Percentiles rank a stretch among this genome's conserved stretches.
phyloP scores from a whole-genome alignment of 2,888 invertebrate genomes.

The Aproaerema taeniolella region DNA sequence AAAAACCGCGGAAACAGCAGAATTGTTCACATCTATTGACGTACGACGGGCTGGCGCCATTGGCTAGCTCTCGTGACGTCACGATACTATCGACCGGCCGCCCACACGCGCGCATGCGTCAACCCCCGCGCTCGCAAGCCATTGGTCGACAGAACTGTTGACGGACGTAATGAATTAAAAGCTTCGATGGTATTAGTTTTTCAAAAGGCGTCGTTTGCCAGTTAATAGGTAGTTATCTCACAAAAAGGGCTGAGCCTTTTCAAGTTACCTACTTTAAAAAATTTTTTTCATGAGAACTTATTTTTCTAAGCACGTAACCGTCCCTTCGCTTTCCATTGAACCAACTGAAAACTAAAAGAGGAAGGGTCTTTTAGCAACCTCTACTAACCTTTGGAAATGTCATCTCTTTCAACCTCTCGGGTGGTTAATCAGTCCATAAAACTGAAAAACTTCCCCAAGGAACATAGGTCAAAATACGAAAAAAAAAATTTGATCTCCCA shows the following conservation, averaged over 20 bases:
- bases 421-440: too few relatives aligned
- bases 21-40: conserved; percentile 61
- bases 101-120: conserved; percentile 68
- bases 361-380: too few relatives aligned
- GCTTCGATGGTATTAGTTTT: conserved; percentile 23
- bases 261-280: background rate
- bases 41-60: conserved; percentile 62
- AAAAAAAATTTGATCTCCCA: too few relatives aligned
- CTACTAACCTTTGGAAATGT: too few relatives aligned
- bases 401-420: too few relatives aligned
- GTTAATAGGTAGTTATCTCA: conserved; percentile 6
- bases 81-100: conserved; percentile 62
- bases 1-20: conserved; percentile 26
- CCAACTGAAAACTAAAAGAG: too few relatives aligned
- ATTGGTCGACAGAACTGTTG: conserved; percentile 44
- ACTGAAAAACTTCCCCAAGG: too few relatives aligned
- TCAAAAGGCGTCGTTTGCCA: conserved; percentile 16
- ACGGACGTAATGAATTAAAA: conserved; percentile 34
- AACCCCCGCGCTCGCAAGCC: conserved; percentile 29
- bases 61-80: conserved; percentile 63
- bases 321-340: too few relatives aligned
- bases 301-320: too few relatives aligned
- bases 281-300: too few relatives aligned
- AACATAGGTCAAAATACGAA: too few relatives aligned
- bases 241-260: background rate